Percentiles rank a stretch among this genome's conserved stretches.
phyloP scores from a whole-genome alignment of 2,113 vertebrate species.

The Phylloscopus whistleri region DNA sequence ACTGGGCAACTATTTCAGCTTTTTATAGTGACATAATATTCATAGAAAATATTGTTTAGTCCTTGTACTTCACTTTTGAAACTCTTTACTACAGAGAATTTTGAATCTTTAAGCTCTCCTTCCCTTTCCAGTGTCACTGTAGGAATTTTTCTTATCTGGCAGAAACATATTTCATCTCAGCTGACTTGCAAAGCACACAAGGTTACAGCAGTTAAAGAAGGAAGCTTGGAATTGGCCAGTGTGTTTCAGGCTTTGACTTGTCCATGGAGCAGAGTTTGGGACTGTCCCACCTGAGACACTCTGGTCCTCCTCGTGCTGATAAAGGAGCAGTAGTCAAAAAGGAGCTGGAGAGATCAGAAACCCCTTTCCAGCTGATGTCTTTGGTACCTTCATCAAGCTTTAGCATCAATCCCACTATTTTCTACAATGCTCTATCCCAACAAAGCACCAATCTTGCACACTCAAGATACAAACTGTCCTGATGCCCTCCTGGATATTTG shows the following conservation, averaged over 20 bases:
- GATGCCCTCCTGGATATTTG: rapidly evolving
- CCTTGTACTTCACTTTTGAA: not conserved
- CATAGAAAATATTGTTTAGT: not conserved
- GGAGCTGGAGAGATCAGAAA: not conserved
- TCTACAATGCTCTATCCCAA: not conserved
- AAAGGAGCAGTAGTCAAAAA: not conserved
- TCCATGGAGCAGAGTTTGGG: not conserved
- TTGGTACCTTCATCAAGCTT: not conserved
- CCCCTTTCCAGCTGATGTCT: not conserved
- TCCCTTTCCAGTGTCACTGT: not conserved
- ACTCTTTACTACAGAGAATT: not conserved
- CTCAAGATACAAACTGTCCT: not conserved
- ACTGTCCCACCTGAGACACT: not conserved
- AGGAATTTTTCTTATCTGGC: not conserved
- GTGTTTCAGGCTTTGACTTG: not conserved
- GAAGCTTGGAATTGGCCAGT: not conserved
- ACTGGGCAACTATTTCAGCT: not conserved
- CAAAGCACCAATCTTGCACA: rapidly evolving
- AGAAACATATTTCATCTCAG: not conserved
- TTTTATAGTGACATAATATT: not conserved
- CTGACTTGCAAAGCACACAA: not conserved
- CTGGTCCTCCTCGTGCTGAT: not conserved
- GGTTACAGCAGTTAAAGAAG: not conserved
- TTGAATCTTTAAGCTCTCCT: not conserved
- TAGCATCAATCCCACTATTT: not conserved